Conservation (phyloP, 2,797 vertebrate species). For the Helarctos malayanus region DNA sequence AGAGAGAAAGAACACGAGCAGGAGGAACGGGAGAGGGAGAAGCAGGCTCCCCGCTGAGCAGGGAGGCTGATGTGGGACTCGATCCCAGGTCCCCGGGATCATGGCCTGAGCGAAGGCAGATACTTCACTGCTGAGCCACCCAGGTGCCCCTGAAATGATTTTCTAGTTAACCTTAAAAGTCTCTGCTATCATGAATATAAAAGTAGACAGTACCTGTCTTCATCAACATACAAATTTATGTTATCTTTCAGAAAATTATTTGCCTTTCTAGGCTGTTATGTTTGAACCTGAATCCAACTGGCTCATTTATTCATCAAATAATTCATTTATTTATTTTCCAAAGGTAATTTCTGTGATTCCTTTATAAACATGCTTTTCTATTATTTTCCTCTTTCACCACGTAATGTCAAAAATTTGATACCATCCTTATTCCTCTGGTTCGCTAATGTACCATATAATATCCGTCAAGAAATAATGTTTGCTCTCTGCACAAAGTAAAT, state of each 20-base stretch:
- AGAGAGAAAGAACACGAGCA: too few relatives aligned
- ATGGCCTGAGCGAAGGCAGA: too few relatives aligned
- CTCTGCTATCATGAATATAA: not conserved
- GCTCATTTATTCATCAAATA: not conserved
- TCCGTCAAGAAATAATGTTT: not conserved
- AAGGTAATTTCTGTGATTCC: not conserved
- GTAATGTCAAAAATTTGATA: not conserved
- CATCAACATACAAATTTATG: not conserved
- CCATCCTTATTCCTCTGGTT: not conserved
- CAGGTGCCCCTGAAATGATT: not conserved
- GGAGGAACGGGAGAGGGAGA: too few relatives aligned
- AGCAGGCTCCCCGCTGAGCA: too few relatives aligned
- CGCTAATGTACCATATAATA: not conserved
- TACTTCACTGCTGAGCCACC: too few relatives aligned
- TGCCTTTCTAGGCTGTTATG: not conserved
- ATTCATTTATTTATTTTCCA: not conserved
- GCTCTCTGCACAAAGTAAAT: not conserved
- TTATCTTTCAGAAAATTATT: not conserved
- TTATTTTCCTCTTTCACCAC: not conserved
- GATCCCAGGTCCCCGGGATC: too few relatives aligned
- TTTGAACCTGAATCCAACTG: not conserved
- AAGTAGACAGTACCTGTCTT: not conserved
- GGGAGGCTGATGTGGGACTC: too few relatives aligned
- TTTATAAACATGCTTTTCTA: not conserved
- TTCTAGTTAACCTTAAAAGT: constrained; percentile 47